phyloP scores from a whole-genome alignment of 2,888 invertebrate species.

The Alloplasta piceator region DNA sequence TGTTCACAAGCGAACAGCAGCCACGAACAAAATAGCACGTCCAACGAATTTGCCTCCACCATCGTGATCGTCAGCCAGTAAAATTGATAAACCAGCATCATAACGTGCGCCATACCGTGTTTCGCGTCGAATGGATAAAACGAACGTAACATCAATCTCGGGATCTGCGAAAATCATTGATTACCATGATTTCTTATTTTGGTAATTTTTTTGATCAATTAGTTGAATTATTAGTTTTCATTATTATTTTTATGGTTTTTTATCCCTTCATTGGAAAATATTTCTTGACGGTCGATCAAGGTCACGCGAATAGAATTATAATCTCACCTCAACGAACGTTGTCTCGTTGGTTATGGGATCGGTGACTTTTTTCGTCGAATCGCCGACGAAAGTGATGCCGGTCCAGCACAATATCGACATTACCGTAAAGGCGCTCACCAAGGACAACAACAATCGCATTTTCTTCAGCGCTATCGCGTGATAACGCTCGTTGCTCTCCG shows the following conservation, averaged over 20 bases:
- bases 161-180: conserved; percentile 81
- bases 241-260: no score
- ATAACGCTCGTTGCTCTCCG: conserved; percentile 92
- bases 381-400: conserved; percentile 91
- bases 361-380: conserved; percentile 88
- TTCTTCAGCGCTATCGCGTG: conserved; percentile 90
- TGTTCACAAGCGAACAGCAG: conserved; percentile 94
- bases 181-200: background rate
- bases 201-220: background rate
- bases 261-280: no score
- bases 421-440: conserved; percentile 87
- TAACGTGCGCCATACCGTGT: conserved; percentile 88
- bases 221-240: background rate
- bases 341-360: conserved; percentile 90
- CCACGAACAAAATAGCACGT: conserved; percentile 93
- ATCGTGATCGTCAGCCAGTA: conserved; percentile 89
- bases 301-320: no score
- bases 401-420: conserved; percentile 89
- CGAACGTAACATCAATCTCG: conserved; percentile 89
- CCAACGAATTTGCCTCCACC: conserved; percentile 86
- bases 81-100: conserved; percentile 88
- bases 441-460: conserved; percentile 89
- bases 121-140: conserved; percentile 92
- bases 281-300: no score
- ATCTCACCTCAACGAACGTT: conserved; percentile 86